Percentiles rank a stretch among this genome's conserved stretches.
These are phyloP conservation scores for Trichopoda pennipes DNA, from an alignment of 2,888 invertebrate genomes.

Conservation along the genomic window DNA sequence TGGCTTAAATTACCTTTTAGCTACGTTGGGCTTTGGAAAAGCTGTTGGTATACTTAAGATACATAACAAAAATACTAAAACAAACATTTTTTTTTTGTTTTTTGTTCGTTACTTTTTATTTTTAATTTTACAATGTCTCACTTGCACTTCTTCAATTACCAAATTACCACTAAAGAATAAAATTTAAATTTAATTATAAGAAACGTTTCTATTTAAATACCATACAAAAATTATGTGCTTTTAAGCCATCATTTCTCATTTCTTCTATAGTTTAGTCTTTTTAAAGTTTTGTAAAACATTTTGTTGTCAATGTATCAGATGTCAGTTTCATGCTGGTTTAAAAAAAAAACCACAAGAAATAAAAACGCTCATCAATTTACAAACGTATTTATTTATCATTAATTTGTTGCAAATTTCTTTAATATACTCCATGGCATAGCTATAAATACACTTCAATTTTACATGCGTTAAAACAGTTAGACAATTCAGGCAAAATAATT, in stretches of 20 bases:
- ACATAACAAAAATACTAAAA: conserved; percentile 38
- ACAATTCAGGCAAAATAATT: too few relatives aligned
- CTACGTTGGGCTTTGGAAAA: conserved; percentile 3
- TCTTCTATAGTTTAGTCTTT: not conserved
- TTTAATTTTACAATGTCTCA: not conserved
- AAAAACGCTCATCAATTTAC: conserved; percentile 14
- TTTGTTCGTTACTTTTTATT: too few relatives aligned
- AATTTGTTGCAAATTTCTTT: conserved; percentile 14
- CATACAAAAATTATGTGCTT: not conserved
- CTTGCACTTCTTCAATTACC: conserved; percentile 27
- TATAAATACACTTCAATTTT: too few relatives aligned
- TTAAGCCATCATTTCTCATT: not conserved
- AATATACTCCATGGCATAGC: not conserved
- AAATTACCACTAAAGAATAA: not conserved
- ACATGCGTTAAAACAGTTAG: too few relatives aligned
- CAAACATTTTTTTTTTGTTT: conserved; percentile 32
- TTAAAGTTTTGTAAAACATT: not conserved
- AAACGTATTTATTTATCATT: conserved; percentile 45
- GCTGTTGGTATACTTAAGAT: conserved; percentile 30
- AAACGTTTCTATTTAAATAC: conserved; percentile 57
- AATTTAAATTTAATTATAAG: conserved; percentile 15
- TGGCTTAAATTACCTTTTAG: conserved; percentile 32
- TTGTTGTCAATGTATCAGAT: conserved; percentile 27
- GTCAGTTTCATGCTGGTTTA: conserved; percentile 20
- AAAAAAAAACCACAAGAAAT: not conserved